phyloP scores from a whole-genome alignment of 1,140 invertebrate species.

The Centruroides sculpturatus region DNA sequence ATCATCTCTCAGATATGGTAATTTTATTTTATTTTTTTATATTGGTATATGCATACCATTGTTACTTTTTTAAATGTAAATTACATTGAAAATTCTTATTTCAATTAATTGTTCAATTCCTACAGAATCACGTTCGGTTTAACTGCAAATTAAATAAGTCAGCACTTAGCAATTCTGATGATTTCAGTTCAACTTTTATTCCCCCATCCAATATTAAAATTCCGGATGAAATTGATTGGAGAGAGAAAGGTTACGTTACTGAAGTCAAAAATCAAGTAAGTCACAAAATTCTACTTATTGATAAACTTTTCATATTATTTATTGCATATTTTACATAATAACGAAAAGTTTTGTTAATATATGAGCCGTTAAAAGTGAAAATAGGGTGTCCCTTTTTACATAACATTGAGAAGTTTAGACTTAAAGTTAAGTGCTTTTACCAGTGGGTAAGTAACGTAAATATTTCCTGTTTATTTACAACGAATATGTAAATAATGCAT shows the following conservation, averaged over 20 bases:
- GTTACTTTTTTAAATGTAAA: too few relatives aligned
- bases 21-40: slow-evolving; percentile 7
- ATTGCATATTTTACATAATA: background rate
- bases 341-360: background rate
- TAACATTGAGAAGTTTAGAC: background rate
- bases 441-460: background rate
- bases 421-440: background rate
- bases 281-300: background rate
- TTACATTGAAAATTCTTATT: too few relatives aligned
- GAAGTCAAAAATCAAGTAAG: slow-evolving; percentile 72
- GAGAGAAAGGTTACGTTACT: slow-evolving; percentile 53
- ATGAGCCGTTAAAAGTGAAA: background rate
- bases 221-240: slow-evolving; percentile 72
- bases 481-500: too few relatives aligned
- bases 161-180: too few relatives aligned
- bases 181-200: slow-evolving; percentile 40
- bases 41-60: too few relatives aligned
- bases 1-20: slow-evolving; percentile 68
- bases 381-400: background rate
- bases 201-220: slow-evolving; percentile 53
- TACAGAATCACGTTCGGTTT: too few relatives aligned
- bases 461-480: too few relatives aligned
- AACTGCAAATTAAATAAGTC: too few relatives aligned
- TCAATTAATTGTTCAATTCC: too few relatives aligned
- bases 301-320: background rate